Conservation (phyloP, 1,140 invertebrate species). For the Matsumurasca onukii region DNA sequence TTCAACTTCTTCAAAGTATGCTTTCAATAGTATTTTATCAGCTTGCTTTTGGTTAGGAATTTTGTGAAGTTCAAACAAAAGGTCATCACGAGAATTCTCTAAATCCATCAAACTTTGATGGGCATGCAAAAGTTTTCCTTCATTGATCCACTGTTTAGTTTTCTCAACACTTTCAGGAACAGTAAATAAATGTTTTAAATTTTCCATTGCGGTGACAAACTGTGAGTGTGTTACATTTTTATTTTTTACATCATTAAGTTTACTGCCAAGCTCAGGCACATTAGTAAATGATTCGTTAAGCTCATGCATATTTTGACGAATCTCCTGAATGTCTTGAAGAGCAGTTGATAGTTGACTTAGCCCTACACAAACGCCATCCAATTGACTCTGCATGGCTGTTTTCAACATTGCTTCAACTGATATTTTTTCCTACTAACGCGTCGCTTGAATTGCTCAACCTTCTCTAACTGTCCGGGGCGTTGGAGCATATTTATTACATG, state of each 20-base stretch:
- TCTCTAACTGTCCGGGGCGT: constrained; percentile 93
- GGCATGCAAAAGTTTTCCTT: constrained; percentile 92
- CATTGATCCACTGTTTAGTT: constrained; percentile 90
- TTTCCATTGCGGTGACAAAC: constrained; percentile 96
- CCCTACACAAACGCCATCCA: constrained; percentile 93
- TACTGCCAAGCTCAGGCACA: constrained; percentile 70
- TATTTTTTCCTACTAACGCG: constrained; percentile 77
- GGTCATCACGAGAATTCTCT: constrained; percentile 94
- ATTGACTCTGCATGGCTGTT: constrained; percentile 96
- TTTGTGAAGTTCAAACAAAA: constrained; percentile 93
- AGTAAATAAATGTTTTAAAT: constrained; percentile 97
- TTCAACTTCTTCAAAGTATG: constrained; percentile 96
- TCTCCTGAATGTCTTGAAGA: constrained; percentile 74
- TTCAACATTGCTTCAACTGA: constrained; percentile 97
- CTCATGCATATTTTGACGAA: constrained; percentile 61
- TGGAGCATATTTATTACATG: constrained; percentile 94
- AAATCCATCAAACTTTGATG: constrained; percentile 83
- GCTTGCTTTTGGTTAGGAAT: constrained; percentile 86
- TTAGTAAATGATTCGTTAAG: constrained; percentile 63
- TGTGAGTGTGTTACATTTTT: constrained; percentile 94
- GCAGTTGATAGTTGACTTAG: constrained; percentile 87
- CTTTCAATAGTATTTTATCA: constrained; percentile 89
- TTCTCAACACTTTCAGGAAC: constrained; percentile 95
- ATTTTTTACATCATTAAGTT: constrained; percentile 80
- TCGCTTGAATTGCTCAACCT: constrained; percentile 87